Evolutionary conservation across 1,140 invertebrate species (phyloP), one percentile per base, ranked within the genome.

Genomic region (Leptinotarsa texana): DNA sequence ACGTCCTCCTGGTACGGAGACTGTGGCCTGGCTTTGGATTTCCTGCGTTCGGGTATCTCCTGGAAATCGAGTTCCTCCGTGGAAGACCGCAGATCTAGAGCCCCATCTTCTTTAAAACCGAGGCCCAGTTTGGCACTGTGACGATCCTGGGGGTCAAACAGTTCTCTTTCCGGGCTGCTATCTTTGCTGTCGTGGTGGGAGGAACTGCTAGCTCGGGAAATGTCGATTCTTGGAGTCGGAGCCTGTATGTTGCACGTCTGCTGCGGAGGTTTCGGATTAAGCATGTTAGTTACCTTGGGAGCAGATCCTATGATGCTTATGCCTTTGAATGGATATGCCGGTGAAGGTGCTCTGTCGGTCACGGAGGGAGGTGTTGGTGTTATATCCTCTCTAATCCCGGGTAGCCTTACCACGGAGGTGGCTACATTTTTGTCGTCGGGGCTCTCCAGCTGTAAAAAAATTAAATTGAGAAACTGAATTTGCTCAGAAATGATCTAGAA

Each of bases 61-160:
- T 94, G 90, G 77, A 93, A 91, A 74, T 93, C 93, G 67, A 95
- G 86, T 85, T 96, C 94, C 84, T 95, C 94, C 4, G 94, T 96
- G 21, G 94, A 95, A 18, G 93, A 94, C 74, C 93, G 89, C 63
- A 95, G 84, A 81, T 96, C 94, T 51, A 92, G 88, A 4, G 92
- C 91, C 79, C 94, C 94, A 83, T 95, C 93, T 85, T 93, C 90
- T 84, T 92, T 88, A 86, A 94, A 90, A 79, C 92, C 88, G 82
- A 90, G 79, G 77, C 88, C 85, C 71, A 87, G 83, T 79, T 82
- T 84, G 80, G 79, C 79, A 78, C 74, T 81, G 74, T 65, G 84
- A 81, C 77, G 86, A 86, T 80, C 80, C 47, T 87, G 86, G 51
- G 48, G 69, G 57, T 82, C 82, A 72, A 91, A 88, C n/a, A 93